A percentile compares a stretch with the other conserved stretches of the same genome.
These are phyloP conservation scores for Drosophila quadrilineata DNA, from an alignment of 1,140 invertebrate genomes.

Conservation along the genomic window DNA sequence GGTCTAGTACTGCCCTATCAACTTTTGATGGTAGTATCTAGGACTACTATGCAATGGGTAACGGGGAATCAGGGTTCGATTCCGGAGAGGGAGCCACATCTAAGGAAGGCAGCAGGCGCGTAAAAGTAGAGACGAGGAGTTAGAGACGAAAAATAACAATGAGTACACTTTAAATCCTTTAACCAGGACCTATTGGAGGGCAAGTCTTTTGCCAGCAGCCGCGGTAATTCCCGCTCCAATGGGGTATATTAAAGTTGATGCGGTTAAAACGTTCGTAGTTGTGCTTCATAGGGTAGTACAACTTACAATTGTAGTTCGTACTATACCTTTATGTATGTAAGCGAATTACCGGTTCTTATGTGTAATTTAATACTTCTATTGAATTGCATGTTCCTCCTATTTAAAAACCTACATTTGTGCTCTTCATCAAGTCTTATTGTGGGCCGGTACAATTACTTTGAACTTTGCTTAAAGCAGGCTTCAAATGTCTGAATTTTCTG, in stretches of 20 bases:
- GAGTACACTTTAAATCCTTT: constrained; percentile 94
- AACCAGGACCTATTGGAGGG: constrained; percentile 94
- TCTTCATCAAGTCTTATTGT: constrained; percentile 45
- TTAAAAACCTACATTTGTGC: constrained; percentile 49
- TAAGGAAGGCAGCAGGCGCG: no score
- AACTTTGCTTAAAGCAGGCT: constrained; percentile 37
- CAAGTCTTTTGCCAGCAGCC: constrained; percentile 95
- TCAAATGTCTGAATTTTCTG: constrained; percentile 32
- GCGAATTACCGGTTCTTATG: constrained; percentile 47
- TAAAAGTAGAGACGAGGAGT: no score
- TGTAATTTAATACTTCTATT: constrained; percentile 66
- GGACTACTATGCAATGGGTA: neutral
- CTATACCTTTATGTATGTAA: constrained; percentile 48
- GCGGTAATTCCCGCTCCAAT: constrained; percentile 83
- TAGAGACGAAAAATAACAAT: constrained; percentile 95
- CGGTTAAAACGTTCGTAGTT: constrained; percentile 85
- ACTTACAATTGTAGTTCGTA: constrained; percentile 39
- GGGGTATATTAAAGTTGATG: constrained; percentile 88
- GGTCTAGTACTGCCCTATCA: no score
- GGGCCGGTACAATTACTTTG: constrained; percentile 38
- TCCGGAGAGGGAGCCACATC: no score
- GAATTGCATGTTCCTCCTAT: constrained; percentile 40
- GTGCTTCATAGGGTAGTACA: constrained; percentile 74
- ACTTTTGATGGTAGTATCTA: neutral
- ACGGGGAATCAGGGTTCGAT: constrained; percentile 82